Percentiles rank a stretch among this genome's conserved stretches.
Conservation (phyloP, 2,888 invertebrate species). For the Acronicta psi region DNA sequence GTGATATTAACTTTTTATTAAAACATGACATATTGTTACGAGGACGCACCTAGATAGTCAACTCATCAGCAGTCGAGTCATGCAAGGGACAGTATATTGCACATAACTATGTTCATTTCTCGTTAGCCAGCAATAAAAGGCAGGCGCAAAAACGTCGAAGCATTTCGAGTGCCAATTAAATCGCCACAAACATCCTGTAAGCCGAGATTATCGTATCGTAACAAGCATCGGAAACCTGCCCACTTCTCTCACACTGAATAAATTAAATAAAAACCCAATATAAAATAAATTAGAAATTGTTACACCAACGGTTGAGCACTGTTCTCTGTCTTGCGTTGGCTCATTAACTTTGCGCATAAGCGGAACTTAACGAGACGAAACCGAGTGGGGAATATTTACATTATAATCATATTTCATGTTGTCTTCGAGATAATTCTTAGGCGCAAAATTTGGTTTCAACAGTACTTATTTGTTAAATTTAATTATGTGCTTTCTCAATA, state of each 20-base stretch:
- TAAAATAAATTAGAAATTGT: constrained; percentile 85
- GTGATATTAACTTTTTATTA: constrained; percentile 16
- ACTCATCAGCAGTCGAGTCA: constrained; percentile 55
- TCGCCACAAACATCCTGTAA: constrained; percentile 86
- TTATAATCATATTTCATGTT: constrained; percentile 65
- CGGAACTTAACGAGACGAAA: constrained; percentile 65
- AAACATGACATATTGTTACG: constrained; percentile 39
- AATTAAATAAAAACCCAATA: constrained; percentile 86
- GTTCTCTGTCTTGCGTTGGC: constrained; percentile 64
- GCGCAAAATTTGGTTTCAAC: constrained; percentile 49
- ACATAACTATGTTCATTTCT: constrained; percentile 69
- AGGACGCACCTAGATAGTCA: constrained; percentile 33
- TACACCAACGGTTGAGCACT: constrained; percentile 60
- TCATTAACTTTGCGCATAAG: constrained; percentile 76
- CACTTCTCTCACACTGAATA: constrained; percentile 85
- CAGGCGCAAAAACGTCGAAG: constrained; percentile 75
- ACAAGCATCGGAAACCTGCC: constrained; percentile 84
- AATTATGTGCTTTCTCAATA: constrained; percentile 43
- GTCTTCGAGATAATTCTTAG: constrained; percentile 56
- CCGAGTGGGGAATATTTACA: constrained; percentile 58
- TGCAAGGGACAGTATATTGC: constrained; percentile 58
- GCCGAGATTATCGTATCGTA: constrained; percentile 86
- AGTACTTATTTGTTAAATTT: constrained; percentile 51
- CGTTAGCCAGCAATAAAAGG: constrained; percentile 78
- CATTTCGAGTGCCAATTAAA: constrained; percentile 87